phyloP scores from a whole-genome alignment of 2,888 invertebrate species.

The Pediacus dermestoides region DNA sequence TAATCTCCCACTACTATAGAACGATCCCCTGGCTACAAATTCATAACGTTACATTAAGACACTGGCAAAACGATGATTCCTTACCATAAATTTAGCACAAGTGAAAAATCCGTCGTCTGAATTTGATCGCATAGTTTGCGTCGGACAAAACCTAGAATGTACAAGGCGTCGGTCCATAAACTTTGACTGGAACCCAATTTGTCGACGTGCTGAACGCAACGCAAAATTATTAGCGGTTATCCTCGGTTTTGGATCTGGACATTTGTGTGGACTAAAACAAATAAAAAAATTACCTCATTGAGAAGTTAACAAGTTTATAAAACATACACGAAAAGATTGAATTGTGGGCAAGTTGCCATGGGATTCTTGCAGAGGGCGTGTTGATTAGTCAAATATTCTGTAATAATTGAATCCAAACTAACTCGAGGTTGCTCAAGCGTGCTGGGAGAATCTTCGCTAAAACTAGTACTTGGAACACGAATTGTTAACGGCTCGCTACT shows the following conservation, averaged over 20 bases:
- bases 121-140: conserved; percentile 66
- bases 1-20: conserved; percentile 82
- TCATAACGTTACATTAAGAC: conserved; percentile 5
- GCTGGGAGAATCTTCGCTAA: conserved; percentile 28
- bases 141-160: conserved; percentile 77
- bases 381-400: conserved; percentile 94
- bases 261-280: conserved; percentile 81
- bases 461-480: conserved; percentile 24
- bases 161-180: conserved; percentile 76
- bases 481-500: conserved; percentile 38
- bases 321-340: conserved; percentile 82
- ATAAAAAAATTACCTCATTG: conserved; percentile 1
- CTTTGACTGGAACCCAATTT: conserved; percentile 57
- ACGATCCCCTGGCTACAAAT: conserved; percentile 45
- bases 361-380: conserved; percentile 98
- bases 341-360: conserved; percentile 95
- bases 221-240: conserved; percentile 70
- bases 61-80: conserved; percentile 2
- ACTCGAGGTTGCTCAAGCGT: conserved; percentile 51
- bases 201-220: conserved; percentile 57
- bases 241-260: conserved; percentile 80
- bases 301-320: neutral
- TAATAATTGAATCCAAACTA: conserved; percentile 88
- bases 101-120: conserved; percentile 74
- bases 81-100: conserved; percentile 50